Conservation (phyloP, 2,797 vertebrate species). For the Spinibarbus caldwelli region DNA sequence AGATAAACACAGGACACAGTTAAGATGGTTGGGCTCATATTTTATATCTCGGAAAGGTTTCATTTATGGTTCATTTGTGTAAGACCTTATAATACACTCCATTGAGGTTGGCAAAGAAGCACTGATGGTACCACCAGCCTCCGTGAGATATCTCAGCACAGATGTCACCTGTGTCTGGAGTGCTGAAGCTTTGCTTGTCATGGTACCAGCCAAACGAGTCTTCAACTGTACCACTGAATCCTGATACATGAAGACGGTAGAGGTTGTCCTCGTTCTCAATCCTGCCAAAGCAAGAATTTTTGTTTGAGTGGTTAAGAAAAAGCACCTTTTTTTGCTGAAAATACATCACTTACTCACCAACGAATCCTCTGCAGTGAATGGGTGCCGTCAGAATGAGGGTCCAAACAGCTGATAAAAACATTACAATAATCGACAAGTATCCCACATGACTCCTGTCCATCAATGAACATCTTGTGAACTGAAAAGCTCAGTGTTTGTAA, state of each 20-base stretch:
- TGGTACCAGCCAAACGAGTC: conserved; percentile 81
- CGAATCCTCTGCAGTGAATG: background rate
- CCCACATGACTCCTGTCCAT: background rate
- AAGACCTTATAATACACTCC: conserved; percentile 77
- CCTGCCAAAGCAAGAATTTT: conserved; percentile 54
- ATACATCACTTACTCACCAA: background rate
- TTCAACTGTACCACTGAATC: conserved; percentile 74
- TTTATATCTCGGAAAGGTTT: background rate
- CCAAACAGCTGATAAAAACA: background rate
- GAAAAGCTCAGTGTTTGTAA: background rate
- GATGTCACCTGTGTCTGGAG: conserved; percentile 70
- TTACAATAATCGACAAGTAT: background rate
- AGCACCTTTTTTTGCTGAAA: background rate
- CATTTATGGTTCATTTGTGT: background rate
- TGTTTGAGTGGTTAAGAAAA: background rate
- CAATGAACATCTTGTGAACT: background rate
- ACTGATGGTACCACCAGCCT: conserved; percentile 80
- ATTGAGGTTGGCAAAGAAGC: conserved; percentile 79
- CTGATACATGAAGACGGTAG: conserved; percentile 73
- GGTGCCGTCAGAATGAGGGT: background rate
- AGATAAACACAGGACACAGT: background rate
- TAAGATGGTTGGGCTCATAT: background rate
- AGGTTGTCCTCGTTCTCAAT: conserved; percentile 71
- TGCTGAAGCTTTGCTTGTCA: conserved; percentile 77
- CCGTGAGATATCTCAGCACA: conserved; percentile 75